Evolutionary conservation across 2,113 vertebrate species (phyloP).

Genomic region (Bufo bufo): DNA sequence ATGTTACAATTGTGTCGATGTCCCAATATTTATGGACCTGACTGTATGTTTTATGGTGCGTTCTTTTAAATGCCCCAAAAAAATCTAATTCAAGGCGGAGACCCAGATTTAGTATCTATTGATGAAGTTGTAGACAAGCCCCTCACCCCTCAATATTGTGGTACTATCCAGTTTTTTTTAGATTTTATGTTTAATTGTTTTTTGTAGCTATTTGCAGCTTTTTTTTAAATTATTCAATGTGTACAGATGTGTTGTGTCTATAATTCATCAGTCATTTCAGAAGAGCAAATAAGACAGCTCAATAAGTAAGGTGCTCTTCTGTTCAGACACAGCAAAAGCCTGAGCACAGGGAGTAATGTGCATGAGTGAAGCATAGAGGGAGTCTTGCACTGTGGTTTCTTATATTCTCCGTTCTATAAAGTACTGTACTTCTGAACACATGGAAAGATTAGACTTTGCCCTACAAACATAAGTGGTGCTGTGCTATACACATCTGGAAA

Average conservation of each 20-base stretch:
- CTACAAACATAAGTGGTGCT: background rate
- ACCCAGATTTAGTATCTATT: no score
- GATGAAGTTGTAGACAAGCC: no score
- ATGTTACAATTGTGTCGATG: no score
- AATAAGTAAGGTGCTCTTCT: background rate
- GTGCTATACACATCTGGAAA: background rate
- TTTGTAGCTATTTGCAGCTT: no score
- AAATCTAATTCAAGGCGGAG: no score
- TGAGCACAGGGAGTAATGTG: constrained; percentile 32
- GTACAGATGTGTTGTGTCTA: background rate
- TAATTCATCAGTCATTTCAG: background rate
- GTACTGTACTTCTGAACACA: background rate
- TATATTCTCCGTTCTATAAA: constrained; percentile 13
- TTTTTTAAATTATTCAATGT: no score
- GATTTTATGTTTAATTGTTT: no score
- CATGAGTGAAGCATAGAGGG: constrained; percentile 41
- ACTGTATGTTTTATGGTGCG: no score
- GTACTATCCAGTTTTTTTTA: no score
- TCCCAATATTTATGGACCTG: no score
- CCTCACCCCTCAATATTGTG: no score
- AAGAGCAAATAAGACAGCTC: background rate
- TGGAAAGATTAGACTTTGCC: background rate
- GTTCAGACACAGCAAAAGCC: background rate
- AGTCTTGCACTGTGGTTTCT: constrained; percentile 50
- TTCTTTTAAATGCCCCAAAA: no score